Conservation (phyloP, 1,140 invertebrate species). For the Heliconius hewitsoni region DNA sequence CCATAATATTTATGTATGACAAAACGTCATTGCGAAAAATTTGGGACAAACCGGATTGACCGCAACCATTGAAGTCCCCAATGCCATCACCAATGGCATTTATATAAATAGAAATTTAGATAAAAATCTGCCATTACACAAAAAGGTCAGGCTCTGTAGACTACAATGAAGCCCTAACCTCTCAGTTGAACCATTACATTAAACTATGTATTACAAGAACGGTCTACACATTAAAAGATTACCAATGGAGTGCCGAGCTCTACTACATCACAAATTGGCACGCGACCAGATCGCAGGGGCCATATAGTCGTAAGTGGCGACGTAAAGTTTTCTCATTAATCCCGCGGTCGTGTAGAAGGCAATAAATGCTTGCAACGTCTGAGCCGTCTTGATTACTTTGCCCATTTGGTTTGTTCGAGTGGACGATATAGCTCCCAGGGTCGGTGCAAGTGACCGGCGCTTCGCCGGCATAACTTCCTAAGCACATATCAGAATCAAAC, state of each 20-base stretch:
- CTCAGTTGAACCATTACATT: neutral
- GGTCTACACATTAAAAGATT: neutral
- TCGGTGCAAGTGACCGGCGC: constrained; percentile 23
- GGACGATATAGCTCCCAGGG: constrained; percentile 26
- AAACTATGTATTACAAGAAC: neutral
- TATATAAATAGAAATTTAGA: neutral
- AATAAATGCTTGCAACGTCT: constrained; percentile 31
- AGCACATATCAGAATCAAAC: constrained; percentile 8
- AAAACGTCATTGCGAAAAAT: neutral
- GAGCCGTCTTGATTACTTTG: constrained; percentile 36
- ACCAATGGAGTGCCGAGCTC: neutral
- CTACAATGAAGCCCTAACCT: neutral
- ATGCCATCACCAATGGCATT: neutral
- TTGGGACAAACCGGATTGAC: neutral
- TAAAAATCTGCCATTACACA: neutral
- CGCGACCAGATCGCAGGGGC: constrained; percentile 19
- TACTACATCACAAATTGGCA: constrained; percentile 14
- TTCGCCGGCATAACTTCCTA: constrained; percentile 10
- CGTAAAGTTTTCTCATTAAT: constrained; percentile 42
- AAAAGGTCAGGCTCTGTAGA: neutral
- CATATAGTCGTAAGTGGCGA: constrained; percentile 15
- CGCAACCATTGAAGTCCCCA: neutral
- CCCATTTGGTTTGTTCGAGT: constrained; percentile 37
- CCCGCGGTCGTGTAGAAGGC: constrained; percentile 27
- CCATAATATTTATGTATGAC: neutral